Conservation (phyloP, 2,888 invertebrate genomes). For the Lissonota sp. region DNA sequence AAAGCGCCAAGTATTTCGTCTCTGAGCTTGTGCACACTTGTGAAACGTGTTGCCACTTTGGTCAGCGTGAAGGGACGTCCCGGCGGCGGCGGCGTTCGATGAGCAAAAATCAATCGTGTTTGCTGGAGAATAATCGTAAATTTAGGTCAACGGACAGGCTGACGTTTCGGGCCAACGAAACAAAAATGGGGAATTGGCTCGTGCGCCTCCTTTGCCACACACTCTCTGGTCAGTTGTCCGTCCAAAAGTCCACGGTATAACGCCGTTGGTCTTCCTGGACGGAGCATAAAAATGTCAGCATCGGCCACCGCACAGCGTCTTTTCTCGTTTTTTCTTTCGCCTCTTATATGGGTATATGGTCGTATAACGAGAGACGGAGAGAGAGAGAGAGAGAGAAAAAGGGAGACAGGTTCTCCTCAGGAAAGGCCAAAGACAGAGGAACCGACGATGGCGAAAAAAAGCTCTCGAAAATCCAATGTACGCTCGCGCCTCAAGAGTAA, state of each 20-base stretch:
- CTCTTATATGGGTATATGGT: slow-evolving; percentile 39
- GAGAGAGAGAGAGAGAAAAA: not conserved
- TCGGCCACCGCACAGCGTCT: slow-evolving; percentile 47
- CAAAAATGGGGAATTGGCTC: slow-evolving; percentile 42
- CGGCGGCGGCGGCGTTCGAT: slow-evolving; percentile 44
- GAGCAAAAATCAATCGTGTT: slow-evolving; percentile 77
- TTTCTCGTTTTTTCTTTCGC: slow-evolving; percentile 41
- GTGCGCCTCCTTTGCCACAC: slow-evolving; percentile 9
- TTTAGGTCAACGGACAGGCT: slow-evolving; percentile 74
- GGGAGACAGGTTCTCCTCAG: slow-evolving; percentile 5
- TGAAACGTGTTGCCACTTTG: no score
- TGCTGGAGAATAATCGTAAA: slow-evolving; percentile 79
- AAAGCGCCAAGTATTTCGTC: no score
- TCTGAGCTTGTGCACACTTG: no score
- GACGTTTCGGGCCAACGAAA: slow-evolving; percentile 50
- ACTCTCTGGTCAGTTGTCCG: slow-evolving; percentile 53
- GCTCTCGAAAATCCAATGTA: slow-evolving; percentile 31
- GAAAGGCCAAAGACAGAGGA: slow-evolving; percentile 3
- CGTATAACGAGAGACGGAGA: slow-evolving; percentile 49
- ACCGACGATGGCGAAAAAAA: slow-evolving; percentile 30
- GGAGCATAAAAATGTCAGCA: slow-evolving; percentile 77
- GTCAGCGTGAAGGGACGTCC: slow-evolving; percentile 53
- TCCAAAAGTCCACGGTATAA: slow-evolving; percentile 21
- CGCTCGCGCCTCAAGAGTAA: slow-evolving; percentile 24
- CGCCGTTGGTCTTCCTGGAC: slow-evolving; percentile 52